These are phyloP conservation scores for Pterocles gutturalis DNA, from an alignment of 2,113 vertebrate species.

Conservation along the genomic window DNA sequence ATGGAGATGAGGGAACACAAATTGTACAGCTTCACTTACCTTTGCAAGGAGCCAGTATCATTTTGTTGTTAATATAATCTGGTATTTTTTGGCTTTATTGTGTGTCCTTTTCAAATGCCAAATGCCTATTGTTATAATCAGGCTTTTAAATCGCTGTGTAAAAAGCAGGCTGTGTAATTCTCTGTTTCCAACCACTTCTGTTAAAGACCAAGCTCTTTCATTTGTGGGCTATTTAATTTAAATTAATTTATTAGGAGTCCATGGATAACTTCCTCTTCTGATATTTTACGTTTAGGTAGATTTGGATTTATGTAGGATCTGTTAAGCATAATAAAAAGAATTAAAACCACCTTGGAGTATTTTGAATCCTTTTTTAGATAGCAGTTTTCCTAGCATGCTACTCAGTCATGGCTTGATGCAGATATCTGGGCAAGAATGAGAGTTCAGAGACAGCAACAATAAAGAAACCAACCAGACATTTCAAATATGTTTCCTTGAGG, in stretches of 20 bases:
- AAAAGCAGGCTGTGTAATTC: background rate
- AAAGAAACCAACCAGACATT: conserved; percentile 20
- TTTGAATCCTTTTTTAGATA: background rate
- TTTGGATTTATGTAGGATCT: background rate
- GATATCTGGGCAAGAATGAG: background rate
- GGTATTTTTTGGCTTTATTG: background rate
- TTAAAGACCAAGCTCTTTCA: background rate
- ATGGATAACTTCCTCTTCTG: background rate
- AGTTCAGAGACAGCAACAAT: background rate
- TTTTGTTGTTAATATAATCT: background rate
- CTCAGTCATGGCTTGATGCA: background rate
- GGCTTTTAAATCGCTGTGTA: background rate
- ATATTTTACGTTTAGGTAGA: background rate
- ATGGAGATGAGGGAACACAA: background rate
- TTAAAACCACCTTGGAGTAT: background rate
- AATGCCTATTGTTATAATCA: background rate
- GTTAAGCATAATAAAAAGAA: background rate
- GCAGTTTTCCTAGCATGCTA: background rate
- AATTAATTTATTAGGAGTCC: background rate
- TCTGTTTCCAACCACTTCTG: background rate
- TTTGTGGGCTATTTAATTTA: background rate
- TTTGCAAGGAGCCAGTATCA: background rate
- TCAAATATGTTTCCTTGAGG: conserved; percentile 12
- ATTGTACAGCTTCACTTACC: background rate
- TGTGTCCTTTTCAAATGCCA: background rate